These are phyloP conservation scores for Pygoscelis adeliae DNA, from an alignment of 2,113 vertebrate species.

Conservation along the genomic window DNA sequence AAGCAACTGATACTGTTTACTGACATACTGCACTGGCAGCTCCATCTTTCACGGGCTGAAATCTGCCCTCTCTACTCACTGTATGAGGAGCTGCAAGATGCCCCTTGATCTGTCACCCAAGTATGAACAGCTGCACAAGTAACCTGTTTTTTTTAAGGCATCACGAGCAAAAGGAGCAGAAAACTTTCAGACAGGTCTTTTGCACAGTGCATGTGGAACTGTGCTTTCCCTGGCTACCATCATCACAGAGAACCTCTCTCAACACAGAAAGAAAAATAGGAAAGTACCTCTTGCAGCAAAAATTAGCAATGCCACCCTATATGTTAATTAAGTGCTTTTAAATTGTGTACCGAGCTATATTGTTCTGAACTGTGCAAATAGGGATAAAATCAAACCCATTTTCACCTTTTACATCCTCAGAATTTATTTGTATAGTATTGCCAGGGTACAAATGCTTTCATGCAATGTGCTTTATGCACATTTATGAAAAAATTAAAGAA, in stretches of 20 bases:
- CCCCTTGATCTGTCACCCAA: conserved; percentile 2
- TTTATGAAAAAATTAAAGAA: not conserved
- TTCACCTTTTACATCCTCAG: not conserved
- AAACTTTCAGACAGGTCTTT: conserved; percentile 2
- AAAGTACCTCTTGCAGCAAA: not conserved
- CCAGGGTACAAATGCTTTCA: not conserved
- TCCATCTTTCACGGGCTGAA: conserved; percentile 4
- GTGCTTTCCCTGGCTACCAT: not conserved
- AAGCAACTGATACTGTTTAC: not conserved
- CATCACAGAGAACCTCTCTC: not conserved
- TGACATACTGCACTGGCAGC: not conserved
- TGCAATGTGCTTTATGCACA: not conserved
- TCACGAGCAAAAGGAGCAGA: not conserved
- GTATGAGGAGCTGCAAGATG: not conserved
- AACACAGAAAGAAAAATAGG: not conserved
- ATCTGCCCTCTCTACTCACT: not conserved
- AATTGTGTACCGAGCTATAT: not conserved
- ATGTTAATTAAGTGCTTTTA: not conserved
- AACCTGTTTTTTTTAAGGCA: not conserved
- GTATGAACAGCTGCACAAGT: not conserved
- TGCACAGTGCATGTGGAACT: not conserved
- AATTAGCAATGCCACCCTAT: not conserved
- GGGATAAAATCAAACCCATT: not conserved
- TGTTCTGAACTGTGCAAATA: not conserved
- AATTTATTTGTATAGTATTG: not conserved